Evolutionary conservation across 2,113 vertebrate genomes (phyloP).

Genomic region (Nipponia nippon): DNA sequence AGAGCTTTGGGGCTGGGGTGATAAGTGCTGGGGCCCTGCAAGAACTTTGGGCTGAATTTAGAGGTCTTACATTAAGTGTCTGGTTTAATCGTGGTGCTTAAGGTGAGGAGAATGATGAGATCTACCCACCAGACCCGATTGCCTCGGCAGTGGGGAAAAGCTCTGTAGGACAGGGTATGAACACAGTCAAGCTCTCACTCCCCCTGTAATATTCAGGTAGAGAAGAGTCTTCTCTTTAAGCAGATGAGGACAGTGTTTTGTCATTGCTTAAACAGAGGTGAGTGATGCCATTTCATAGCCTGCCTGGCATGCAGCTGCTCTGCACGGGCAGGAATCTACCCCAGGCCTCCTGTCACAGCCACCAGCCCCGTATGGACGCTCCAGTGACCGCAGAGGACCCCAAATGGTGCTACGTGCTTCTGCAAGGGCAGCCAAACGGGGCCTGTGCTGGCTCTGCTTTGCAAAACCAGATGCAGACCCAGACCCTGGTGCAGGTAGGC

Average conservation of each 20-base stretch:
- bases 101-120: not conserved
- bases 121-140: rapidly evolving
- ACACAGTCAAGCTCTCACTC: not conserved
- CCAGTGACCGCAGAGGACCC: not conserved
- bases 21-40: not conserved
- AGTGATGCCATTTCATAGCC: not conserved
- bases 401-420: not conserved
- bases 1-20: not conserved
- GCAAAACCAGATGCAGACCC: not conserved
- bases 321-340: not conserved
- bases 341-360: not conserved
- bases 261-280: not conserved
- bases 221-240: not conserved
- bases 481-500: not conserved
- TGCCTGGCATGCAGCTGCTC: not conserved
- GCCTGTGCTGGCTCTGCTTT: not conserved
- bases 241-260: not conserved
- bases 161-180: not conserved
- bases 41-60: not conserved
- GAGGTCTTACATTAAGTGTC: not conserved
- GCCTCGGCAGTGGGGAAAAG: not conserved
- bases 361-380: not conserved
- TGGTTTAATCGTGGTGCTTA: not conserved
- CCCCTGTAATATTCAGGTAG: not conserved
- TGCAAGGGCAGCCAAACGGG: not conserved